Conservation (phyloP, 2,797 vertebrate genomes). For the Myotis planiceps region DNA sequence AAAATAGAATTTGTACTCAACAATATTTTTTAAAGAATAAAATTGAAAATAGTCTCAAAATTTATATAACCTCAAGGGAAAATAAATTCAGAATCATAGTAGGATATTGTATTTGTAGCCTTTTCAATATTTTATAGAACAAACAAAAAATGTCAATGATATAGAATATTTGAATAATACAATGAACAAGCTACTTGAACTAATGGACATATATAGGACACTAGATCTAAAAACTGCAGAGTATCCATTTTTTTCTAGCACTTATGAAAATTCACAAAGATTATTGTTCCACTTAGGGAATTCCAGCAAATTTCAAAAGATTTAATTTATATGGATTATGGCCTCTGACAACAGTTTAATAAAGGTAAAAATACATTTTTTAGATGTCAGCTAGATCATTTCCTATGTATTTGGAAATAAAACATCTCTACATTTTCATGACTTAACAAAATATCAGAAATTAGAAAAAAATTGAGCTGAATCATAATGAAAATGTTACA, state of each 20-base stretch:
- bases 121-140: background rate
- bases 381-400: background rate
- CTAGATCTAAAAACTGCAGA: background rate
- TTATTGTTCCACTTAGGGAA: background rate
- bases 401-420: background rate
- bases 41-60: background rate
- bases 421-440: background rate
- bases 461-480: background rate
- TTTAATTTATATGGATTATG: background rate
- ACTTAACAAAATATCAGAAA: background rate
- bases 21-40: constrained; percentile 29
- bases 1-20: background rate
- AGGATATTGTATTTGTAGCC: background rate
- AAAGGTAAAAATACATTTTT: background rate
- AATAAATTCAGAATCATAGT: background rate
- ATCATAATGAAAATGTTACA: background rate
- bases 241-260: background rate
- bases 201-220: background rate
- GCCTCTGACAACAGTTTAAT: background rate
- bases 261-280: background rate
- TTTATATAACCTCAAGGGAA: background rate
- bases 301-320: background rate
- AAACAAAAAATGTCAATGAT: background rate
- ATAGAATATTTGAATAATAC: background rate
- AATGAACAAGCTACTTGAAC: background rate